These are phyloP conservation scores for Drosophila athabasca DNA, from an alignment of 1,140 invertebrate genomes.

Conservation along the genomic window DNA sequence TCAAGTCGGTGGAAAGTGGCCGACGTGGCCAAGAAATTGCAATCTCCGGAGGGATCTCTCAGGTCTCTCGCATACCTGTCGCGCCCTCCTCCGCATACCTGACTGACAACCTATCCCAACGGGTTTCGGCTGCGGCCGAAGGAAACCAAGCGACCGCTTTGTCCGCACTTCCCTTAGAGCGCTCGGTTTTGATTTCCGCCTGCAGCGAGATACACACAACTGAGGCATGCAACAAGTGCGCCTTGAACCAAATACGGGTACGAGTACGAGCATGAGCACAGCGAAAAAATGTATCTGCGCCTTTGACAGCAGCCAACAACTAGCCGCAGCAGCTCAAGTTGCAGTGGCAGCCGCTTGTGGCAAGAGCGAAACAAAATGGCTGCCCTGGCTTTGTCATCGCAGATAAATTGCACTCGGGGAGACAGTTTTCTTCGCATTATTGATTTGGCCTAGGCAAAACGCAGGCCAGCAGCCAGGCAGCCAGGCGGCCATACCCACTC, in stretches of 20 bases:
- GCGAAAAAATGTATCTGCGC: slow-evolving; percentile 45
- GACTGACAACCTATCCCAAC: slow-evolving; percentile 75
- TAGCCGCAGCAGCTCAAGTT: slow-evolving; percentile 28
- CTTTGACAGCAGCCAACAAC: slow-evolving; percentile 42
- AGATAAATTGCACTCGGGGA: slow-evolving; percentile 45
- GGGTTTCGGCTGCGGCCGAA: slow-evolving; percentile 62
- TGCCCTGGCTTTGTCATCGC: slow-evolving; percentile 50
- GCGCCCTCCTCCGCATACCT: slow-evolving; percentile 23
- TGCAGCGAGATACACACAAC: slow-evolving; percentile 19
- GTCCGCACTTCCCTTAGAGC: slow-evolving; percentile 15
- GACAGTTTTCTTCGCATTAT: slow-evolving; percentile 48
- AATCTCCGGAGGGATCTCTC: slow-evolving; percentile 52
- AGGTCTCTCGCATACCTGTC: slow-evolving; percentile 43
- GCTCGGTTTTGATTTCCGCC: slow-evolving; percentile 57
- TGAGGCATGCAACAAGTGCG: slow-evolving; percentile 69
- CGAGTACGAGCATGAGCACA: neutral
- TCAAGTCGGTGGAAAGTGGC: slow-evolving; percentile 66
- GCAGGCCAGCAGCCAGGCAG: slow-evolving; percentile 4
- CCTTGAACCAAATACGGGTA: slow-evolving; percentile 60
- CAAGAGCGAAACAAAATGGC: slow-evolving; percentile 62
- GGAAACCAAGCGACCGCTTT: slow-evolving; percentile 31
- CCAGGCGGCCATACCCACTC: slow-evolving; percentile 19
- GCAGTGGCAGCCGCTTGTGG: slow-evolving; percentile 21
- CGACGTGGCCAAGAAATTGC: slow-evolving; percentile 71
- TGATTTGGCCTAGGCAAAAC: slow-evolving; percentile 36